Percentiles rank a stretch among this genome's conserved stretches.
These are phyloP conservation scores for Mormyrops attenuatus DNA, from an alignment of 2,797 vertebrate species.

Conservation along the genomic window DNA sequence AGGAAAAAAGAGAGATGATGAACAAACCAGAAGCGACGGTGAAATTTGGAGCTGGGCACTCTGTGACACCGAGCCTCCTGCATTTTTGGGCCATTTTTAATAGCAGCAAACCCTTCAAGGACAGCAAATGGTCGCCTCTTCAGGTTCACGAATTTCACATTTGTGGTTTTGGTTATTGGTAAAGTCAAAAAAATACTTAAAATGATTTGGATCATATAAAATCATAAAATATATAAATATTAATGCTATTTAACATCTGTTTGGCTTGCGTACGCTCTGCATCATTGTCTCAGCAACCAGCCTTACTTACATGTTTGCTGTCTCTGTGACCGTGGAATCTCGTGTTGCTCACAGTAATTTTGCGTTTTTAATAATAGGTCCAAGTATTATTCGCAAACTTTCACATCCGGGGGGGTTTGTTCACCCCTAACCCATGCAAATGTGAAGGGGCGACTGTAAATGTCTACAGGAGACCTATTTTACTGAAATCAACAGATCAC, in stretches of 20 bases:
- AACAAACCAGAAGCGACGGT: neutral
- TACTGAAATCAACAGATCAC: slow-evolving; percentile 6
- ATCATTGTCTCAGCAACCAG: neutral
- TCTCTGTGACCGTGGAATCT: neutral
- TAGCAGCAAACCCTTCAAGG: slow-evolving; percentile 15
- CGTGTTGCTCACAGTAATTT: neutral
- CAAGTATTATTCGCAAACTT: neutral
- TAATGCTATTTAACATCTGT: neutral
- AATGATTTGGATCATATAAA: neutral
- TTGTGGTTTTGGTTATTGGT: neutral
- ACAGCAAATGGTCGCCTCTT: neutral
- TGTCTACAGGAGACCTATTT: slow-evolving; percentile 13
- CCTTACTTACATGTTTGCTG: neutral
- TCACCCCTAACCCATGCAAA: neutral
- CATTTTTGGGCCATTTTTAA: slow-evolving; percentile 11
- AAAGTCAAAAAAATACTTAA: neutral
- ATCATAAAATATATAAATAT: neutral
- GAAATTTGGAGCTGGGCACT: neutral
- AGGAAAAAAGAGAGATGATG: neutral
- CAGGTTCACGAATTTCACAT: neutral
- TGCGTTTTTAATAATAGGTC: neutral
- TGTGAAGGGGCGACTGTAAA: neutral
- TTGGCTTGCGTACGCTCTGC: neutral
- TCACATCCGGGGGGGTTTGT: neutral
- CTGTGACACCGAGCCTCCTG: neutral